These are phyloP conservation scores for Acleris laterana DNA, from an alignment of 2,888 invertebrate species.

Conservation along the genomic window DNA sequence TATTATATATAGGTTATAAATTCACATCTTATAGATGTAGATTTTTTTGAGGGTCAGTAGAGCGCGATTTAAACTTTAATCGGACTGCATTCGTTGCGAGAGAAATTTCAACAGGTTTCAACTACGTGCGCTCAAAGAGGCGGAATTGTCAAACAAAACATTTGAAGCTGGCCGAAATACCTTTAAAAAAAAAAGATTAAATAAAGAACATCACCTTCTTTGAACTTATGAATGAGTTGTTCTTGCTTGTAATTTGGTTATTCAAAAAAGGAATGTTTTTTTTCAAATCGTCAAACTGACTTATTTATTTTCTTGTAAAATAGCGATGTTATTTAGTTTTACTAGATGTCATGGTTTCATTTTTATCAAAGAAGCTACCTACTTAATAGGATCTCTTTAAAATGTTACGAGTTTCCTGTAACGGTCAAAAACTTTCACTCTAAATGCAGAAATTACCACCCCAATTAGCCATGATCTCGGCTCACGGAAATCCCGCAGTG, in stretches of 20 bases:
- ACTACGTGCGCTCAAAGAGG: conserved; percentile 35
- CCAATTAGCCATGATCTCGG: conserved; percentile 2
- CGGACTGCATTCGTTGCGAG: conserved; percentile 39
- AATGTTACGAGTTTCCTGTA: conserved; percentile 6
- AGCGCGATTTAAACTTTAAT: conserved; percentile 24
- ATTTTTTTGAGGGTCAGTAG: conserved; percentile 45
- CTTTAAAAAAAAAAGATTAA: background rate
- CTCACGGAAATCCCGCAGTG: background rate
- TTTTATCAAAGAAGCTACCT: too few relatives aligned
- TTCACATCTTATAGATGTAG: background rate
- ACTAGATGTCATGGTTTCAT: too few relatives aligned
- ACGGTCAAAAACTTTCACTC: conserved; percentile 23
- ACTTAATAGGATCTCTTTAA: background rate
- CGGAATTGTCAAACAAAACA: conserved; percentile 36
- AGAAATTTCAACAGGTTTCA: conserved; percentile 46
- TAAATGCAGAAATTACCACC: conserved; percentile 12
- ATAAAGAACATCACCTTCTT: too few relatives aligned
- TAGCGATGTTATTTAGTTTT: too few relatives aligned
- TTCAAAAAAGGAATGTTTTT: conserved; percentile 1
- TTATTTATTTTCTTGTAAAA: too few relatives aligned
- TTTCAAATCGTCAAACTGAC: too few relatives aligned
- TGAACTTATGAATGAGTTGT: too few relatives aligned
- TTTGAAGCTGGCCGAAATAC: conserved; percentile 4
- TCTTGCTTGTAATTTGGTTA: too few relatives aligned
- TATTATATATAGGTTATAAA: conserved; percentile 1